A percentile compares a stretch with the other conserved stretches of the same genome.
Conservation (phyloP, 2,888 invertebrate species). For the Noctua janthina region DNA sequence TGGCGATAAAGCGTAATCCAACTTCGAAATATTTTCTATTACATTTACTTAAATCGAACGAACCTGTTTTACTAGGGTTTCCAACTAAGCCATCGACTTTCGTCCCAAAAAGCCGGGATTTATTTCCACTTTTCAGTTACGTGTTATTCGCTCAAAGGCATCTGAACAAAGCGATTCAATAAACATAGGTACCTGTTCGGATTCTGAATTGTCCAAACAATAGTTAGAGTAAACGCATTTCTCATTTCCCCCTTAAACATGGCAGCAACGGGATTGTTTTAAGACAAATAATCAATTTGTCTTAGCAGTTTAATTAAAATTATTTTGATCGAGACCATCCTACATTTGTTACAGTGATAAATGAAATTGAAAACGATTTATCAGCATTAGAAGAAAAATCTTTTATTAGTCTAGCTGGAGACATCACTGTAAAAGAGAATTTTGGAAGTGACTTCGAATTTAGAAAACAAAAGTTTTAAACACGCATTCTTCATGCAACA, state of each 20-base stretch:
- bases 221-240: slow-evolving; percentile 45
- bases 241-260: slow-evolving; percentile 29
- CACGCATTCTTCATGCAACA: slow-evolving; percentile 4
- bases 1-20: slow-evolving; percentile 17
- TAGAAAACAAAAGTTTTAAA: background rate
- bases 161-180: slow-evolving; percentile 69
- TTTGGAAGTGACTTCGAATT: background rate
- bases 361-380: slow-evolving; percentile 7
- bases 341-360: background rate
- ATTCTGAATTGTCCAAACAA: slow-evolving; percentile 46
- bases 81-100: slow-evolving; percentile 59
- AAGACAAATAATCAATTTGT: slow-evolving; percentile 38
- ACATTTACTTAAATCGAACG: slow-evolving; percentile 57
- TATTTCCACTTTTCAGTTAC: slow-evolving; percentile 80
- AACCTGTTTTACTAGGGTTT: slow-evolving; percentile 60
- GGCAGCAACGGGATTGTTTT: slow-evolving; percentile 19
- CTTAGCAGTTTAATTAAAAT: slow-evolving; percentile 31
- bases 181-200: slow-evolving; percentile 49
- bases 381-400: background rate
- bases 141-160: slow-evolving; percentile 70
- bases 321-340: slow-evolving; percentile 7
- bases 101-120: slow-evolving; percentile 71
- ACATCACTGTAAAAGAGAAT: background rate
- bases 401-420: background rate
- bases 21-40: slow-evolving; percentile 58